Conservation (phyloP, 2,797 vertebrate species). For the Tokudaia tokunoshimensis region DNA sequence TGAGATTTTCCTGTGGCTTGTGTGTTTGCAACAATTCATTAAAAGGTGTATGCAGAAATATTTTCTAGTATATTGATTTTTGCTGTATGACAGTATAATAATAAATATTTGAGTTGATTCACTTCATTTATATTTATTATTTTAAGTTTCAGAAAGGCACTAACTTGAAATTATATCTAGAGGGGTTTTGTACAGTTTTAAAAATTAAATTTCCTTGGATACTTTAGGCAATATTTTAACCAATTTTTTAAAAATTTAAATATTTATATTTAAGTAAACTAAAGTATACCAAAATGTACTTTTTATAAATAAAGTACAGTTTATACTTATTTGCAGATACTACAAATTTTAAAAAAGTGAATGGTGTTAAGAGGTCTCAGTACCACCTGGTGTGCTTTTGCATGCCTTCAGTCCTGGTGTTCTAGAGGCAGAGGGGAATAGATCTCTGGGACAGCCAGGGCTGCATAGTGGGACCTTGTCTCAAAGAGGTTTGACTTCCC, state of each 20-base stretch:
- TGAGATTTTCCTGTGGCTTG: conserved; percentile 75
- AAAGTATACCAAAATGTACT: conserved; percentile 1
- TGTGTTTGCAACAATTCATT: conserved; percentile 83
- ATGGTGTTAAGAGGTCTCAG: neutral
- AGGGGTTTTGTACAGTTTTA: conserved; percentile 28
- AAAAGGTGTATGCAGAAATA: conserved; percentile 82
- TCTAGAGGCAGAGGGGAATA: too few species aligned
- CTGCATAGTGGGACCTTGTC: neutral
- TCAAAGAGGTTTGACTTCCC: neutral
- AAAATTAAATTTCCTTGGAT: conserved; percentile 62
- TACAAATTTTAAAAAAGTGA: conserved; percentile 9
- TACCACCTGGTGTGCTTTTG: neutral
- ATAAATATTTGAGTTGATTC: conserved; percentile 31
- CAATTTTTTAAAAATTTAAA: neutral
- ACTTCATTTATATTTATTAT: conserved; percentile 45
- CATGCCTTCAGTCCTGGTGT: too few species aligned
- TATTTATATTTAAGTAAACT: conserved; percentile 8
- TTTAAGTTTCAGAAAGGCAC: conserved; percentile 47
- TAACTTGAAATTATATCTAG: conserved; percentile 46
- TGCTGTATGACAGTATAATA: conserved; percentile 77
- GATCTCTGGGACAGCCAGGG: neutral
- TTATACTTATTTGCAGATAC: conserved; percentile 45
- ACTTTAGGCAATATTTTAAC: conserved; percentile 20
- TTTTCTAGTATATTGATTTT: conserved; percentile 79
- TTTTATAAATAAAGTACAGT: conserved; percentile 22